Conservation (phyloP, 2,113 vertebrate genomes). For the Rhinichthys klamathensis region DNA sequence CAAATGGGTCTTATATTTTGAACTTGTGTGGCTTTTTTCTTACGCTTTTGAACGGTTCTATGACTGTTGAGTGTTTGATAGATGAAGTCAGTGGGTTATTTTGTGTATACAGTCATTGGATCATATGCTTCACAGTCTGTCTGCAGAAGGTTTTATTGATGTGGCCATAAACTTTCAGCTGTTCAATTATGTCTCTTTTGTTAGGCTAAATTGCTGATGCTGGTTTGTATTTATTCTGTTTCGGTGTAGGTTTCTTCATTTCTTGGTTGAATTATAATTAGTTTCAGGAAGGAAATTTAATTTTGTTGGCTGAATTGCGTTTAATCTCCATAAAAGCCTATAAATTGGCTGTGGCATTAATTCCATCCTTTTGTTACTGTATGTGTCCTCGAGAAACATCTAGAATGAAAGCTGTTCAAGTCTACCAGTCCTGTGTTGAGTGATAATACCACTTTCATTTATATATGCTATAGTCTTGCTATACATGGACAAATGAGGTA, state of each 20-base stretch:
- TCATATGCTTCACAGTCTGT: slow-evolving; percentile 4
- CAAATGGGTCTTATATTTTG: neutral
- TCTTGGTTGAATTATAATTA: neutral
- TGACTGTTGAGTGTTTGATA: slow-evolving; percentile 19
- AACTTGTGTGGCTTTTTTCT: neutral
- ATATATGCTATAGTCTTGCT: neutral
- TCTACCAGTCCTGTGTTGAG: neutral
- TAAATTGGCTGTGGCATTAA: neutral
- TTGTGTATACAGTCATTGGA: slow-evolving; percentile 33
- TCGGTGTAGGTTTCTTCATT: neutral
- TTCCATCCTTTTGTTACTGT: neutral
- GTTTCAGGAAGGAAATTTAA: neutral
- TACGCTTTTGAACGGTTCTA: neutral
- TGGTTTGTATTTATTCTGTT: neutral
- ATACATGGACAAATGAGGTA: neutral
- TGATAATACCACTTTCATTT: neutral
- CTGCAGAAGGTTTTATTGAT: slow-evolving; percentile 11
- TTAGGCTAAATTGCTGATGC: neutral
- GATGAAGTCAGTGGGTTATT: slow-evolving; percentile 36
- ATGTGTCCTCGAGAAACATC: neutral
- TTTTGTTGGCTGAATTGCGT: neutral
- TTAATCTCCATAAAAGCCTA: neutral
- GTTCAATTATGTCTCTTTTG: neutral
- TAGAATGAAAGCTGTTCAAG: neutral
- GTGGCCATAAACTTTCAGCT: neutral